These are phyloP conservation scores for Oreocharis arfaki DNA, from an alignment of 2,113 vertebrate species.

Conservation along the genomic window DNA sequence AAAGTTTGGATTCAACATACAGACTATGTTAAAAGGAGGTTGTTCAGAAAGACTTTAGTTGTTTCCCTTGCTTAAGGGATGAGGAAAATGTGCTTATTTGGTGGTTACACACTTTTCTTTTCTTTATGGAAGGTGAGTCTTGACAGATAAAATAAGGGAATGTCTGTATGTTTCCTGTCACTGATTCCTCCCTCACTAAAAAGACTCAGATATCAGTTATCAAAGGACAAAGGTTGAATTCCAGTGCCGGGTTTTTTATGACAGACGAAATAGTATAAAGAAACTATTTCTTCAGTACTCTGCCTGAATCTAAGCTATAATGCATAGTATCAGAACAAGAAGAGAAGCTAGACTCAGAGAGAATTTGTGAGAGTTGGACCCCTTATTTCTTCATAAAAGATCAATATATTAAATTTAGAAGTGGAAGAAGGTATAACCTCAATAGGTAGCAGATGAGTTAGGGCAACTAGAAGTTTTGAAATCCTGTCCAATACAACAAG, in stretches of 20 bases:
- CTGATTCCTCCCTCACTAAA: not conserved
- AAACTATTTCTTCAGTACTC: not conserved
- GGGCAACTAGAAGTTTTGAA: not conserved
- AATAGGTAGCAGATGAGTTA: not conserved
- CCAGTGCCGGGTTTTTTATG: not conserved
- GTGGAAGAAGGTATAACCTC: not conserved
- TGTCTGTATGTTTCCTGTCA: not conserved
- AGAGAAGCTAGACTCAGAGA: not conserved
- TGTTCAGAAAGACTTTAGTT: not conserved
- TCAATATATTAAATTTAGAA: not conserved
- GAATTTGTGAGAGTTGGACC: not conserved
- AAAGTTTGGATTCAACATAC: not conserved
- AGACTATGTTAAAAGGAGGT: not conserved
- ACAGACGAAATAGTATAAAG: not conserved
- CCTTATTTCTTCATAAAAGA: not conserved
- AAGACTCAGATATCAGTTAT: not conserved
- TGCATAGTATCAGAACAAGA: not conserved
- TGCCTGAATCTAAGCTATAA: not conserved
- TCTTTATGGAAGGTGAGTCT: not conserved
- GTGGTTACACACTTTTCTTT: not conserved
- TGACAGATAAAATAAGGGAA: not conserved
- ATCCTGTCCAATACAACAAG: not conserved
- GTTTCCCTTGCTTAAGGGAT: not conserved
- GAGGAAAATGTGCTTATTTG: not conserved
- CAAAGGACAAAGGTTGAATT: not conserved